These are phyloP conservation scores for Drymonia ruficornis DNA, from an alignment of 2,888 invertebrate genomes.

Conservation along the genomic window DNA sequence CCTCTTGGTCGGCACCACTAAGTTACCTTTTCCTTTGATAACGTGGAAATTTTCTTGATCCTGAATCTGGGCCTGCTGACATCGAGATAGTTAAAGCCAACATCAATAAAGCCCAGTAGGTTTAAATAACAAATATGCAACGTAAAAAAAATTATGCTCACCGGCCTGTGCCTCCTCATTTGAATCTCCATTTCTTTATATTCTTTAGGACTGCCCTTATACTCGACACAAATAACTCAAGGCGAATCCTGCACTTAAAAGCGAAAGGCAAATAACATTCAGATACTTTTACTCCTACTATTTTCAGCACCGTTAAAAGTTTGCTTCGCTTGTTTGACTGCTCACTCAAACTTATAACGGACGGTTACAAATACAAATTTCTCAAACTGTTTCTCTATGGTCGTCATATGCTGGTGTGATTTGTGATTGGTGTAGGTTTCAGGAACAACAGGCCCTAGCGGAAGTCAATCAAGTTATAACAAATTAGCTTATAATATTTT, in stretches of 20 bases:
- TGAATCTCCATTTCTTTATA: constrained; percentile 60
- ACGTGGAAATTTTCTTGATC: constrained; percentile 73
- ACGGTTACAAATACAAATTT: constrained; percentile 11
- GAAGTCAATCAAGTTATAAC: background rate
- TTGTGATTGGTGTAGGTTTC: background rate
- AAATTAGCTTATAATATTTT: background rate
- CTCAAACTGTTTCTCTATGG: constrained; percentile 9
- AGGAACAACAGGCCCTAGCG: background rate
- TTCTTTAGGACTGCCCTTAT: constrained; percentile 8
- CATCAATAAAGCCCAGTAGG: constrained; percentile 10
- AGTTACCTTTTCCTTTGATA: constrained; percentile 58
- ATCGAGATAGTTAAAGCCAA: constrained; percentile 9
- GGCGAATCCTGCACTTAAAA: constrained; percentile 16
- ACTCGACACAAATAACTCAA: constrained; percentile 7
- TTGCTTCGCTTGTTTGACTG: constrained; percentile 13
- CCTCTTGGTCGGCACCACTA: constrained; percentile 55
- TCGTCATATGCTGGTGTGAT: constrained; percentile 19
- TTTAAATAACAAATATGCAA: background rate
- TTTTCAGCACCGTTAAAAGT: background rate
- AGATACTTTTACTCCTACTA: constrained; percentile 8
- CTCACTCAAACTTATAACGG: constrained; percentile 31
- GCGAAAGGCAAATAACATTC: constrained; percentile 18
- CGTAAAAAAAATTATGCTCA: constrained; percentile 49
- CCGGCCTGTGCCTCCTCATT: constrained; percentile 61
- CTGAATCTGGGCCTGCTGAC: constrained; percentile 55